Percentiles rank a stretch among this genome's conserved stretches.
phyloP scores from a whole-genome alignment of 2,797 vertebrate genomes.

The Sternotherus odoratus region DNA sequence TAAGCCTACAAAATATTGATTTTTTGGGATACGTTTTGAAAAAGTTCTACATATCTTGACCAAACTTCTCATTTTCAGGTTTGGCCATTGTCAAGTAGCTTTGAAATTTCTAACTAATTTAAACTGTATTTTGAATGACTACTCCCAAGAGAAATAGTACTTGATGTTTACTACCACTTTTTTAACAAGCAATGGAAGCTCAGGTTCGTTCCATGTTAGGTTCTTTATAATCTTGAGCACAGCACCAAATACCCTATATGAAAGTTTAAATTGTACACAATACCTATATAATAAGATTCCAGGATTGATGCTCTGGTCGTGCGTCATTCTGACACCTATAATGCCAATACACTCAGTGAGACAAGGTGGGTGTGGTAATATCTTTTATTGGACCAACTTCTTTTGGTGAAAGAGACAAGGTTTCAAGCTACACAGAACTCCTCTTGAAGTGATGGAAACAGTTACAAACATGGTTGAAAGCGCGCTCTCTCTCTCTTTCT shows the following conservation, averaged over 20 bases:
- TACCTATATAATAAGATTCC: neutral
- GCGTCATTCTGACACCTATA: no score
- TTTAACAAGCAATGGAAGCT: neutral
- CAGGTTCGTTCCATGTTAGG: neutral
- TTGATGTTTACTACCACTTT: rapidly evolving
- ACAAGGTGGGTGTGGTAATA: no score
- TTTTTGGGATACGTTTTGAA: neutral
- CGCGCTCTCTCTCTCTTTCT: no score
- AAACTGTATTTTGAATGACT: neutral
- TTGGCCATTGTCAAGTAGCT: neutral
- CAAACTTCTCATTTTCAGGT: neutral
- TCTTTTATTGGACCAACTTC: no score
- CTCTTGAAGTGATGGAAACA: no score
- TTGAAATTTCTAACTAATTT: neutral
- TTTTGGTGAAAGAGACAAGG: no score
- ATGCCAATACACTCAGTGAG: no score
- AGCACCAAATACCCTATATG: neutral
- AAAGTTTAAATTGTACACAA: neutral
- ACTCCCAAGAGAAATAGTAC: neutral
- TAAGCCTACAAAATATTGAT: neutral
- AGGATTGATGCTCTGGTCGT: no score
- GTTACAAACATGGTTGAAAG: no score
- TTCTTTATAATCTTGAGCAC: neutral
- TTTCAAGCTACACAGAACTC: no score
- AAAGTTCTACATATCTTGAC: neutral